Conservation (phyloP, 2,113 vertebrate species). For the Limanda limanda region DNA sequence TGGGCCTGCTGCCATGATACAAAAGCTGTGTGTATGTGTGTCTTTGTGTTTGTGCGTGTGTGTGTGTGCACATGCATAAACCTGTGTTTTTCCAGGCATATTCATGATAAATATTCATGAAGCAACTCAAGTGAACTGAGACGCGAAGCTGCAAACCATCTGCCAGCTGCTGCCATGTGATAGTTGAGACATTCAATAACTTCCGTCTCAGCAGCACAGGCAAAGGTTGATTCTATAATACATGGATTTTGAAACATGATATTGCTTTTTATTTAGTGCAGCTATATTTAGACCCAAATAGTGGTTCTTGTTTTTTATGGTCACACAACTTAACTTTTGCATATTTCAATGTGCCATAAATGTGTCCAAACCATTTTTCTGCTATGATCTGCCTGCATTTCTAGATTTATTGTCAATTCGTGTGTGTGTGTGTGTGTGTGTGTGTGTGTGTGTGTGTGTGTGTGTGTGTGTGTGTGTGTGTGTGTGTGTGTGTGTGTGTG, state of each 20-base stretch:
- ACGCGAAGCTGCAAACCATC: constrained; percentile 62
- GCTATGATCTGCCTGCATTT: no score
- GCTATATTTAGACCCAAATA: background rate
- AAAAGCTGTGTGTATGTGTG: constrained; percentile 17
- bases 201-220: background rate
- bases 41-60: background rate
- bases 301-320: no score
- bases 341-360: no score
- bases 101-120: constrained; percentile 71
- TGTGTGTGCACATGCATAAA: constrained; percentile 8
- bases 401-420: no score
- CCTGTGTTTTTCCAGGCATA: constrained; percentile 6
- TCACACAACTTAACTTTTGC: no score
- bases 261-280: background rate
- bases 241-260: no score
- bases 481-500: no score
- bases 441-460: no score
- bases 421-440: no score
- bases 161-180: constrained; percentile 64
- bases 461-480: no score
- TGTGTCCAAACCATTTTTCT: no score
- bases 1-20: constrained; percentile 33
- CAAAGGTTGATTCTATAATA: background rate
- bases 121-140: constrained; percentile 56
- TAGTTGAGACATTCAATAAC: constrained; percentile 45